Evolutionary conservation across 2,113 vertebrate genomes (phyloP), one percentile per base, ranked within the genome.

Genomic region (Pipa parva): DNA sequence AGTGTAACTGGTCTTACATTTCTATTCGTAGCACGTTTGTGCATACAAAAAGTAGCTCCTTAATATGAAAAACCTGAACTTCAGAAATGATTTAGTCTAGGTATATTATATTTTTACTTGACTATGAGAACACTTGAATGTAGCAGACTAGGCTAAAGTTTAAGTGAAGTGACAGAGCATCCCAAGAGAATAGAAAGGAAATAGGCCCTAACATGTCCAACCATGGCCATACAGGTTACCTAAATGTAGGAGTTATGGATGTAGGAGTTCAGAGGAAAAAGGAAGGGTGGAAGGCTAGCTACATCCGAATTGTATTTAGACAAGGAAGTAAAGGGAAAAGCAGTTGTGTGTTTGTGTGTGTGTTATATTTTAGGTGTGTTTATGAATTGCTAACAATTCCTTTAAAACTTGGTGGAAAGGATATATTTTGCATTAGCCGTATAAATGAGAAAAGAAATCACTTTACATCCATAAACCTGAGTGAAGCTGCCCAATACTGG

Each of bases 271-370:
- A 28, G 31, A 26, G 65, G 46, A 58, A 60, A 60, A 29, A 57
- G 60, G 65, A 68, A 60, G 65, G 65, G 65, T 52, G 65, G 56
- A 51, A 45, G 46, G 27, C 21, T 28, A 50, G 56, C 52, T 26
- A 68, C 65, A 68, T 68, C 65, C 64, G 45, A 59, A 36, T n/a
- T 36, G 28, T 61, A 58, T 27, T 26, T 28, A 67, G 58, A 59
- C 20, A 17, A 4, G 31, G 28, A 59, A 68, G 26, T 45, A 28
- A 39, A 37, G 28, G 5, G 12, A 36, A 36, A 50, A 68, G n/a
- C n/a, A 68, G 51, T 11, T 58, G 54, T 49, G n/a, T 55, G 48
- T 58, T 39, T 13, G 28, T 59, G 10, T 51, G 48, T 25, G 36
- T n/a, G n/a, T n/a, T n/a, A n/a, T n/a, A n/a, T n/a, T n/a, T n/a